Base-by-base conservation (phyloP, 1,140 invertebrate genomes). In the Hylaeus volcanicus region DNA sequence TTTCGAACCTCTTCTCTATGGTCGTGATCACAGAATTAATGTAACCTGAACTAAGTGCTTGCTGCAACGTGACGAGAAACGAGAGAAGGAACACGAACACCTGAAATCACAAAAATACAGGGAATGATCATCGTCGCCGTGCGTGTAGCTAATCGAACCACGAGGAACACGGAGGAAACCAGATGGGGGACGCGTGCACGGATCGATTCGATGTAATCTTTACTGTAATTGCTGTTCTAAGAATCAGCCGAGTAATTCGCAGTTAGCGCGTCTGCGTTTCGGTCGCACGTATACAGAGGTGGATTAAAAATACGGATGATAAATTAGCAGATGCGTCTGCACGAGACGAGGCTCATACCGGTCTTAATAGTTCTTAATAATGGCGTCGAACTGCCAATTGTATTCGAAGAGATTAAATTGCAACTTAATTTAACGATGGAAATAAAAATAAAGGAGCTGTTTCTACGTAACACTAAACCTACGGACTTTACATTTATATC, bases 21-120 rank as follows among this genome's bases (percentile, higher is more conserved):
- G 98, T 99, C 73, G 98, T 99, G 90, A 99, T 98, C 90, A 99
- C 98, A 93, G 97, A 98, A 94, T 98, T 98, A 83, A 98, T 97
- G 92, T 98, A 98, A 71, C 97, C 97, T 69, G 97, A 98, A 91
- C 97, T 97, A 63, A 98, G 94, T 26, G 97, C 97, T 94, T 98
- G 97, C 90, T 98, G 97, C 71, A 98, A 94, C 82, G 97, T 98
- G 66, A 98, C 97, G 82, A 99, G 95, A 92, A 98, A 95, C 90
- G 98, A 98, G 87, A 98, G 95, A 81, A 98, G 95, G 91, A 98
- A 95, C 87, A 98, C 98, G 93, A 99, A 99, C 84, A 98, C 96
- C 96, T 98, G 94, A 69, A 96, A 95, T 66, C 53, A 76, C 3
- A 14, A 48, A 51, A 11, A 65, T 9, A 48, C 12, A 69, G 11